Evolutionary conservation across 1,140 invertebrate genomes (phyloP).

Genomic region (Zaprionus nigranus): DNA sequence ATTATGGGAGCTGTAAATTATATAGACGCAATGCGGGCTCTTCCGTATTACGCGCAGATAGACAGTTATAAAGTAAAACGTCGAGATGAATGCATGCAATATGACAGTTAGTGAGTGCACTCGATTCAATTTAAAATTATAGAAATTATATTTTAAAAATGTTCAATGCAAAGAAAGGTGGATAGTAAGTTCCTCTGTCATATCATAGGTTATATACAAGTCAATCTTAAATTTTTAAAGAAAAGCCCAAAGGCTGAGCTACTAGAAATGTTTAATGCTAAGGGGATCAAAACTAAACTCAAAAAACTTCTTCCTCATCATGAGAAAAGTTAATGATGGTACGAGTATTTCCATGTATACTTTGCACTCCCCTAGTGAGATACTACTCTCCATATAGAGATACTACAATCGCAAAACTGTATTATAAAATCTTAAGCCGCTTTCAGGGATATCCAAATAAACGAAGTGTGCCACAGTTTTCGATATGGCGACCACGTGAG

Average conservation of each 20-base stretch:
- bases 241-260: no score
- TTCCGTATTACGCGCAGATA: constrained; percentile 5
- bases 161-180: no score
- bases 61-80: neutral
- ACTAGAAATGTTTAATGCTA: no score
- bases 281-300: no score
- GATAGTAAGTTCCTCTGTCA: no score
- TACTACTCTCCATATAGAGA: neutral
- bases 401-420: neutral
- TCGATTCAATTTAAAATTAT: neutral
- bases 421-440: neutral
- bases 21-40: constrained; percentile 1
- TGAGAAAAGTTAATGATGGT: no score
- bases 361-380: neutral
- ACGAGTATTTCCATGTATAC: no score
- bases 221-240: no score
- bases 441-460: neutral
- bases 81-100: neutral
- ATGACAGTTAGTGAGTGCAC: neutral
- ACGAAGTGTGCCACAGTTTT: neutral
- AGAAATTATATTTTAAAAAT: neutral
- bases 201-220: no score
- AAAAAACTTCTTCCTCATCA: no score
- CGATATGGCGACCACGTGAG: constrained; percentile 25
- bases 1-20: neutral